These are phyloP conservation scores for Spodoptera litura DNA, from an alignment of 1,140 invertebrate genomes.

Conservation along the genomic window DNA sequence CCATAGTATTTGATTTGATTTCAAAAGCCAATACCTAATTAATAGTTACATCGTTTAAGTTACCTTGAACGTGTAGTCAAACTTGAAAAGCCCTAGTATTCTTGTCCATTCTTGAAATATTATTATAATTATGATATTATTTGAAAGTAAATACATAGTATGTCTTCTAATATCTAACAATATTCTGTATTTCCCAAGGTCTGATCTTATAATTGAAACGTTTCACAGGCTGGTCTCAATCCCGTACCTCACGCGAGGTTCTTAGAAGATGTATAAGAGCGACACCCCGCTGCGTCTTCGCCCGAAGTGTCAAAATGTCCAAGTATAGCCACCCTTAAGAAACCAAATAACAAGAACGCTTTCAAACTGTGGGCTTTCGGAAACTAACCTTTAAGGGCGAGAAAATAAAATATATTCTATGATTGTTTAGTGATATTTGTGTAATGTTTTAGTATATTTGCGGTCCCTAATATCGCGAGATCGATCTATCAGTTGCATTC, in stretches of 20 bases:
- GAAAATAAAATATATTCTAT: conserved; percentile 39
- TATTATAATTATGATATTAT: too few species aligned
- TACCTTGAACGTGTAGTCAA: too few species aligned
- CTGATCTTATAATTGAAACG: conserved; percentile 69
- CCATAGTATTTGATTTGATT: too few species aligned
- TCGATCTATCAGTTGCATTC: conserved; percentile 68
- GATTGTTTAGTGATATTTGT: not conserved
- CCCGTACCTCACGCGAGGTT: conserved; percentile 74
- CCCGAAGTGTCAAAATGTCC: conserved; percentile 84
- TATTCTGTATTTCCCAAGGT: conserved; percentile 18
- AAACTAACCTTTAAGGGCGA: conserved; percentile 46
- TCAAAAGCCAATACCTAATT: too few species aligned
- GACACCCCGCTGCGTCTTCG: conserved; percentile 79
- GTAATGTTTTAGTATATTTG: conserved; percentile 59
- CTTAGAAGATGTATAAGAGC: conserved; percentile 75
- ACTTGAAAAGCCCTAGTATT: too few species aligned
- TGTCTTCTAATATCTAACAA: not conserved
- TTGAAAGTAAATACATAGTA: too few species aligned
- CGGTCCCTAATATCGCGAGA: conserved; percentile 69
- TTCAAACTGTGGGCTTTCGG: conserved; percentile 11
- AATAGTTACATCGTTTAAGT: too few species aligned
- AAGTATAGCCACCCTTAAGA: conserved; percentile 73
- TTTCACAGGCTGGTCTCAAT: conserved; percentile 74
- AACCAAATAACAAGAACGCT: conserved; percentile 48
- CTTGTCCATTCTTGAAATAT: too few species aligned